Base-by-base conservation (phyloP, 2,113 vertebrate species). In the Eira barbara region DNA sequence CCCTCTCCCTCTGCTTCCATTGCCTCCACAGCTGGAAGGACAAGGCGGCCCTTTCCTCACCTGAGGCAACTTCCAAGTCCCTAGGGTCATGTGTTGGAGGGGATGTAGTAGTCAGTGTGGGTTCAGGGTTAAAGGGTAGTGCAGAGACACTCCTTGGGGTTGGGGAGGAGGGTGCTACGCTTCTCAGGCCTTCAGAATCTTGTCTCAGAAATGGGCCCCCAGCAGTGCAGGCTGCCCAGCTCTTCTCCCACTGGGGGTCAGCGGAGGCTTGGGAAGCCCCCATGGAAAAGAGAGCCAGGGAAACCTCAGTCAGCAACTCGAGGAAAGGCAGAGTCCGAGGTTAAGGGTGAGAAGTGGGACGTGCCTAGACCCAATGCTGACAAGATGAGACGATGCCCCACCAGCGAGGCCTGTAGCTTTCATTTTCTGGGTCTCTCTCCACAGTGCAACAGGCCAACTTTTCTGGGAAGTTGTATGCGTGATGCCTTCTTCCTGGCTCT, bases 371-470 rank as follows among this genome's bases (percentile, higher is more conserved):
- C 94, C 73, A 73, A 8, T n/a, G 42, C 74, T 1, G 42, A 89
- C 82, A 76, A 74, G 79, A 94, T 0, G 3, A 89, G 69, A 69
- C n/a, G 0, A 3, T 85, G 55, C 76, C 83, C 39, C 12, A 20
- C 89, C 78, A 88, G 93, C 39, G 0, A 39, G 71, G 61, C n/a
- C 47, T 52, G 27, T 4, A 52, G 85, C 93, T 79, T 45, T 82
- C 25, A 57, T 21, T 73, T 92, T 90, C 91, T 42, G 90, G 95
- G 93, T 82, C 83, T 94, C 73, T 96, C 57, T 23, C 79, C 59
- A 17, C 87, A 89, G 73, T 29, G 45, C 79, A 74, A 47, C 4
- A 39, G 79, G 49, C 12, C 14, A 71, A 71, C 81, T 90, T 63
- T 94, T 91, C 92, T 82, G 79, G 92, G 94, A 67, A 84, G 47